These are phyloP conservation scores for Zoroaster sp. DNA, from an alignment of 53 echinoderm and acorn worm genomes.

Conservation along the genomic window DNA sequence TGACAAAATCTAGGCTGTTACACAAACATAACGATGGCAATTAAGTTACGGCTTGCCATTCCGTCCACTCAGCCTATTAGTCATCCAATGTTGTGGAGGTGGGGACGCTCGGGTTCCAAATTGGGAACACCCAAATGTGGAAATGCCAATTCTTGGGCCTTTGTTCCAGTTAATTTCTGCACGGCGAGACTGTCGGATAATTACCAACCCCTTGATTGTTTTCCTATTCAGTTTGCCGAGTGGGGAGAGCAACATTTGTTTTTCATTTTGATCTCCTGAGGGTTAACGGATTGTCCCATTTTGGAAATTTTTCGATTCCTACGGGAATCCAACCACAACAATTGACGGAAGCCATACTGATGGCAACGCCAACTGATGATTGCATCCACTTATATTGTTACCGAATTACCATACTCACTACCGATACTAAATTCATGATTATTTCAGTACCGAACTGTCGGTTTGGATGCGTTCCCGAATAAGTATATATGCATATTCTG, in stretches of 20 bases:
- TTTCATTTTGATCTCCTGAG: not conserved
- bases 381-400: not conserved
- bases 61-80: not conserved
- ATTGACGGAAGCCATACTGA: not conserved
- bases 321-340: not conserved
- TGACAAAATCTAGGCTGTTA: not conserved
- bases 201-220: not conserved
- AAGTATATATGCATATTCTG: no score
- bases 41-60: not conserved
- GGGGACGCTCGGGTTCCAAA: not conserved
- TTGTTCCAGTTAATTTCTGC: conserved; percentile 3
- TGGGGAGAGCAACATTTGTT: not conserved
- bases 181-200: not conserved
- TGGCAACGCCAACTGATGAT: not conserved
- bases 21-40: conserved; percentile 13
- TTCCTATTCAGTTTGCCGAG: not conserved
- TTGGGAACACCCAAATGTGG: conserved; percentile 36
- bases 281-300: no score
- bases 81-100: not conserved
- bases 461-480: no score
- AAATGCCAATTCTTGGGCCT: conserved; percentile 12
- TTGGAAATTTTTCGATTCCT: not conserved
- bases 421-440: no score
- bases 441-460: no score
- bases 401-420: no score